Conservation (phyloP, 2,113 vertebrate genomes). For the Toxotes chatareus region DNA sequence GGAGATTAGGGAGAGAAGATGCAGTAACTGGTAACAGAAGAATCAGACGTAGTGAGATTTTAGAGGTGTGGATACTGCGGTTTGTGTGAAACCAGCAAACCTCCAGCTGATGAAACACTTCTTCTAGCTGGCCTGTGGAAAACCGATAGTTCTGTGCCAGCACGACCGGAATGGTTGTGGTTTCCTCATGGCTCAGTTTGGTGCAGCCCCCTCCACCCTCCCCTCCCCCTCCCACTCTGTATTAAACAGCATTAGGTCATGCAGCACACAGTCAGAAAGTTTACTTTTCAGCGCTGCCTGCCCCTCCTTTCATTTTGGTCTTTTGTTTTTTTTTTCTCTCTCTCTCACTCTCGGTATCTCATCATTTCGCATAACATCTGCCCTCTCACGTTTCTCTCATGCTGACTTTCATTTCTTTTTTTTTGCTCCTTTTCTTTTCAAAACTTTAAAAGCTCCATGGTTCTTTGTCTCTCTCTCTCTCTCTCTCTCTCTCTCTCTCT, state of each 20-base stretch:
- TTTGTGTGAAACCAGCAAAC: neutral
- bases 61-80: neutral
- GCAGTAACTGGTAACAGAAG: neutral
- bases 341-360: slow-evolving; percentile 10
- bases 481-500: slow-evolving; percentile 39
- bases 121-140: neutral
- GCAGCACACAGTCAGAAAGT: neutral
- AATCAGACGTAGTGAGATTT: neutral
- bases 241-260: neutral
- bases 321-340: slow-evolving; percentile 2
- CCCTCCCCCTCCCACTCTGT: no score
- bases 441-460: slow-evolving; percentile 33
- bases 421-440: neutral
- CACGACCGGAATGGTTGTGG: slow-evolving; percentile 18
- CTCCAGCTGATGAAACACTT: neutral
- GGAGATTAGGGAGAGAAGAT: neutral
- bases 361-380: slow-evolving; percentile 24
- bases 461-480: slow-evolving; percentile 27
- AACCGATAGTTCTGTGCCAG: slow-evolving; percentile 1
- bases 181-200: neutral
- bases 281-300: neutral
- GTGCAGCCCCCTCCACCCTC: neutral
- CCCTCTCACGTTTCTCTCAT: slow-evolving; percentile 21
- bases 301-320: neutral
- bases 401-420: slow-evolving; percentile 17